Conservation (phyloP, 2,888 invertebrate genomes). For the Ichneumoninae sp. region DNA sequence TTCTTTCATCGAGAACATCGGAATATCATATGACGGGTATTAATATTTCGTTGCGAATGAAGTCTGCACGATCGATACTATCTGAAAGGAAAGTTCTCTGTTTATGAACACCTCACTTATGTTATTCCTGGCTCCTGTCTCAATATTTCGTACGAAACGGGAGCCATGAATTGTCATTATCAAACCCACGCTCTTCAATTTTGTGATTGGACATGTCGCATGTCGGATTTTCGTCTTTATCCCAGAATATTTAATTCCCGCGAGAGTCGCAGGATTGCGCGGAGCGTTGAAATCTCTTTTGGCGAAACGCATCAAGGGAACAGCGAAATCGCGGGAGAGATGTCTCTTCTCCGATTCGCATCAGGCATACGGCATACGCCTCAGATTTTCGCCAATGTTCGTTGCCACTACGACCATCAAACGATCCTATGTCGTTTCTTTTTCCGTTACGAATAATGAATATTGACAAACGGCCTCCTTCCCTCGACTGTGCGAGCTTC, state of each 20-base stretch:
- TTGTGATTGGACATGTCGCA: neutral
- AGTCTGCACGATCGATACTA: neutral
- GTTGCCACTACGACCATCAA: neutral
- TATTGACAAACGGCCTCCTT: conserved; percentile 75
- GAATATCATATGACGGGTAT: neutral
- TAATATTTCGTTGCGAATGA: neutral
- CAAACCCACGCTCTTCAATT: neutral
- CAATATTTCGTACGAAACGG: neutral
- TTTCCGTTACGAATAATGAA: conserved; percentile 74
- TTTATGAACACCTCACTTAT: neutral
- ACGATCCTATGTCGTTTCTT: conserved; percentile 2
- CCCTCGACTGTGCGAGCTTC: conserved; percentile 21
- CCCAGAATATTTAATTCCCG: neutral
- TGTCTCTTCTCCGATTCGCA: neutral
- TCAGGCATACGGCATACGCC: neutral
- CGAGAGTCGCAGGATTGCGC: neutral
- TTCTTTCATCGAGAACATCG: neutral
- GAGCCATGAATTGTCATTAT: neutral
- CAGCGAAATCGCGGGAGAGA: neutral
- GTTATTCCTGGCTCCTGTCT: neutral
- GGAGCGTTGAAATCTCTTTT: neutral
- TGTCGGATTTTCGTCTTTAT: no score
- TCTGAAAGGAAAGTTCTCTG: neutral
- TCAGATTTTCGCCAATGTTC: neutral
- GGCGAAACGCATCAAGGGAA: conserved; percentile 1